Conservation (phyloP, 1,140 invertebrate species). For the Tetramorium parvispinum region DNA sequence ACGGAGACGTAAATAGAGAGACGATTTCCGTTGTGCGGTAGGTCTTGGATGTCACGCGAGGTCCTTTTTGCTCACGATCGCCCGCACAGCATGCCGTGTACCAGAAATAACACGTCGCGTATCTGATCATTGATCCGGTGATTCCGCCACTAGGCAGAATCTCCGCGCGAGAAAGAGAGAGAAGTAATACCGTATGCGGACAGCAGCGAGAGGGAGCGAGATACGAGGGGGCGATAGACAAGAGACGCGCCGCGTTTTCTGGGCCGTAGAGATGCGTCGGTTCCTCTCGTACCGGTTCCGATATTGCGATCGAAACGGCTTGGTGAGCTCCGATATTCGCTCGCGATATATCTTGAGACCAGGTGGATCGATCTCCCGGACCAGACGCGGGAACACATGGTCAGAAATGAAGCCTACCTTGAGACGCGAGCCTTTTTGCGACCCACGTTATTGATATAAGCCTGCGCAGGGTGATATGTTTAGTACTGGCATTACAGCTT, state of each 20-base stretch:
- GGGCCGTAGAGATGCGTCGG: constrained; percentile 26
- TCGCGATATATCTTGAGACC: constrained; percentile 48
- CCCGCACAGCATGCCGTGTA: constrained; percentile 43
- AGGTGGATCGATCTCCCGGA: constrained; percentile 54
- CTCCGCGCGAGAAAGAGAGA: background rate
- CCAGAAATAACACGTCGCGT: constrained; percentile 65
- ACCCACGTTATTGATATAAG: constrained; percentile 33
- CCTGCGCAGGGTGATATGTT: background rate
- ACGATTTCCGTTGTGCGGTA: constrained; percentile 61
- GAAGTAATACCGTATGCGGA: constrained; percentile 5
- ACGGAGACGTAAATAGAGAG: constrained; percentile 12
- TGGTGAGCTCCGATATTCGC: background rate
- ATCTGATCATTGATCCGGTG: constrained; percentile 67
- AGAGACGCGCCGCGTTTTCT: background rate
- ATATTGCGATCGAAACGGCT: constrained; percentile 58
- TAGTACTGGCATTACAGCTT: background rate
- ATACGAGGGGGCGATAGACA: background rate
- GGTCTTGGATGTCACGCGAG: constrained; percentile 69
- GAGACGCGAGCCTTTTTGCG: constrained; percentile 65
- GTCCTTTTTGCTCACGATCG: constrained; percentile 55
- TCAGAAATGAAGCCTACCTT: constrained; percentile 78
- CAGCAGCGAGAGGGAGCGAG: background rate
- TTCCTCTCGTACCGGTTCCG: constrained; percentile 25
- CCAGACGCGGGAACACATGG: constrained; percentile 41
- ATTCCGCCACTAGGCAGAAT: constrained; percentile 46